These are phyloP conservation scores for Enteromius viviparus DNA, from an alignment of 2,797 vertebrate species.

Conservation along the genomic window DNA sequence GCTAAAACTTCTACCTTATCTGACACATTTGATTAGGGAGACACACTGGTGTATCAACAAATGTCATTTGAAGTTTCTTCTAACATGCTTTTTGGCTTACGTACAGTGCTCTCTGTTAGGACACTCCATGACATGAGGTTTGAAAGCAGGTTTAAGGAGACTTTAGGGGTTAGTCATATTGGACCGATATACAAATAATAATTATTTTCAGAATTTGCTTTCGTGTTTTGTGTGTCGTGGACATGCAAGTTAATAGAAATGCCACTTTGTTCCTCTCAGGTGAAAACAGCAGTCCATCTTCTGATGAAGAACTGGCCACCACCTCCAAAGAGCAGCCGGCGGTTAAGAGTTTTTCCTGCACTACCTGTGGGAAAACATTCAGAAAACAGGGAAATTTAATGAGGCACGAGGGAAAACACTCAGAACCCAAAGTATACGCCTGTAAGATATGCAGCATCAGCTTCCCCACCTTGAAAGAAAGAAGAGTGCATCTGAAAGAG, in stretches of 20 bases:
- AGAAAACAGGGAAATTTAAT: not conserved
- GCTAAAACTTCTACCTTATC: too few species aligned
- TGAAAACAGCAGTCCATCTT: not conserved
- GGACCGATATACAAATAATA: not conserved
- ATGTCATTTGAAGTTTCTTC: too few species aligned
- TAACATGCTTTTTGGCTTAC: too few species aligned
- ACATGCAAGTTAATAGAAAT: not conserved
- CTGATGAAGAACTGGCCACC: not conserved
- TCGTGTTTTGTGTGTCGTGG: not conserved
- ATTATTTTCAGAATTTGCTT: not conserved
- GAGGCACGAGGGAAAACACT: not conserved
- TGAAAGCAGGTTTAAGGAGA: not conserved
- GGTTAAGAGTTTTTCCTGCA: not conserved
- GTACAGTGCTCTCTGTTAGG: too few species aligned
- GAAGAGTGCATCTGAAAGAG: constrained; percentile 18
- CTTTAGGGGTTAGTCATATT: too few species aligned
- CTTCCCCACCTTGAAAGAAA: not conserved
- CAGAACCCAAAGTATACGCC: not conserved
- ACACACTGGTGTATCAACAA: too few species aligned
- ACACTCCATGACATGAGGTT: not conserved
- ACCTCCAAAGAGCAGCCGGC: not conserved
- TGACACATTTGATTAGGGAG: too few species aligned
- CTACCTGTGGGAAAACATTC: not conserved
- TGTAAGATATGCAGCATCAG: constrained; percentile 31
- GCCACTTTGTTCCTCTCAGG: not conserved